Conservation (phyloP, 2,888 invertebrate species). For the Dione juno region DNA sequence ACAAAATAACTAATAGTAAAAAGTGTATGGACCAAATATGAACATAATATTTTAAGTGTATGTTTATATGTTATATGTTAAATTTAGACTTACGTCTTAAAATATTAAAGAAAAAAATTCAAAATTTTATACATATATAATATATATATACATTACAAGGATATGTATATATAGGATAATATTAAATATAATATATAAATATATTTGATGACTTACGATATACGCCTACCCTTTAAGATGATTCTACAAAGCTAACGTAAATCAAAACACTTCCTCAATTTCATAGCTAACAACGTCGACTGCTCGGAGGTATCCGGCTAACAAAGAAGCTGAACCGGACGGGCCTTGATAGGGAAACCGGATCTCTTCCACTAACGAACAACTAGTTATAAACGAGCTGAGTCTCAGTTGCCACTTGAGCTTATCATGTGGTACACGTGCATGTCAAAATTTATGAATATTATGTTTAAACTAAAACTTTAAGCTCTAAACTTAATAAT, state of each 20-base stretch:
- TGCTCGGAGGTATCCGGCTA: conserved; percentile 57
- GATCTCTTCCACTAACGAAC: conserved; percentile 74
- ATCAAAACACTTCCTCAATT: conserved; percentile 37
- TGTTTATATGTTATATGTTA: too few relatives aligned
- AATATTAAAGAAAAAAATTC: too few relatives aligned
- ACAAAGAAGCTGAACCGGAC: conserved; percentile 75
- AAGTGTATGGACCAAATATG: too few relatives aligned
- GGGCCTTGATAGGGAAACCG: conserved; percentile 72
- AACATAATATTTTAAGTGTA: too few relatives aligned
- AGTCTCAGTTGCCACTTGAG: conserved; percentile 15
- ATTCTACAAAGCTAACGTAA: conserved; percentile 11
- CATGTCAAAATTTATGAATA: background rate
- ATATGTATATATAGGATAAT: too few relatives aligned
- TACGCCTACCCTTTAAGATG: background rate
- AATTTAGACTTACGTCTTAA: too few relatives aligned
- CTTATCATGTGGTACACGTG: conserved; percentile 15
- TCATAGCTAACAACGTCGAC: conserved; percentile 30
- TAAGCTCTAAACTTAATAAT: too few relatives aligned
- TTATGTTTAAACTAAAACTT: background rate
- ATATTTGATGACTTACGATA: background rate
- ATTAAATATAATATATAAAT: background rate
- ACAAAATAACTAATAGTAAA: too few relatives aligned
- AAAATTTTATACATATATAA: too few relatives aligned
- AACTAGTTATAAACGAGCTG: conserved; percentile 55
- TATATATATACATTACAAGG: too few relatives aligned